Evolutionary conservation across 2,113 vertebrate species (phyloP).

Genomic region (Cyanistes caeruleus): DNA sequence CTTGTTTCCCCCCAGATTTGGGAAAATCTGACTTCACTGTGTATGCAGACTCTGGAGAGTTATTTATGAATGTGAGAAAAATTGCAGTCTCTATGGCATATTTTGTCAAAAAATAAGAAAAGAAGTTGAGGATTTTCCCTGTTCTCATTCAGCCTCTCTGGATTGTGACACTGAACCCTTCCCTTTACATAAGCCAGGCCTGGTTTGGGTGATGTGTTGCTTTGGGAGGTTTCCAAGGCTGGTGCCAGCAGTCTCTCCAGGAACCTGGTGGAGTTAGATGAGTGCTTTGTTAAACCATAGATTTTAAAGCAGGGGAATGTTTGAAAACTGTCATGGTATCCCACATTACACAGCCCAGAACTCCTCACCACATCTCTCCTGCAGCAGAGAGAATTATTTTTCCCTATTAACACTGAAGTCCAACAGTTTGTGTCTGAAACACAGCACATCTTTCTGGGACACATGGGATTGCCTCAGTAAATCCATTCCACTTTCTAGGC

Average conservation of each 20-base stretch:
- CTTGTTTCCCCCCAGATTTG: accelerated
- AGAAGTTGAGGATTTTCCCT: neutral
- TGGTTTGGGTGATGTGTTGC: neutral
- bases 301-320: neutral
- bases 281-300: neutral
- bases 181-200: neutral
- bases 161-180: neutral
- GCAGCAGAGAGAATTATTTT: neutral
- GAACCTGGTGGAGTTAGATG: neutral
- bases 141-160: neutral
- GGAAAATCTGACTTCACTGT: neutral
- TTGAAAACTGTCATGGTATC: neutral
- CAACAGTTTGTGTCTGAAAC: neutral
- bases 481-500: neutral
- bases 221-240: neutral
- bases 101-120: neutral
- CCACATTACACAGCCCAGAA: neutral
- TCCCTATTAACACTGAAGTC: neutral
- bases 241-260: neutral
- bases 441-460: neutral
- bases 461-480: neutral
- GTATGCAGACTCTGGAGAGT: neutral
- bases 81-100: neutral
- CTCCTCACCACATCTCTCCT: neutral
- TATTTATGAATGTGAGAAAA: neutral